Evolutionary conservation across 1,140 invertebrate genomes (phyloP).

Genomic region (Thaumetopoea pityocampa): DNA sequence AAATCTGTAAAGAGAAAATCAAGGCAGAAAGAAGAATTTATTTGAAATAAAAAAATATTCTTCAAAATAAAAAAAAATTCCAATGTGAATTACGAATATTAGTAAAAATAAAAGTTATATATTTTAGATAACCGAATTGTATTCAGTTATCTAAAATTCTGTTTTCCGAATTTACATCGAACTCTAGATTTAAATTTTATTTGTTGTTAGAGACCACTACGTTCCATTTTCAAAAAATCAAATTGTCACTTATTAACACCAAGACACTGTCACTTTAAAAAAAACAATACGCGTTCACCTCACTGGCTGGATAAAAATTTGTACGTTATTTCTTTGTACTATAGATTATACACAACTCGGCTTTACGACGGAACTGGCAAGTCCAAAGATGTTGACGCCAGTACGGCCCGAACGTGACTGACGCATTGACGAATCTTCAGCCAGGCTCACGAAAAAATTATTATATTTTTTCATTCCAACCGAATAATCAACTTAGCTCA

Average conservation of each 20-base stretch:
- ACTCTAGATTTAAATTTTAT: conserved; percentile 49
- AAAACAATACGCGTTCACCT: conserved; percentile 50
- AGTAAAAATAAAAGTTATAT: too few species aligned
- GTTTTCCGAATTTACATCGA: conserved; percentile 58
- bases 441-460: conserved; percentile 66
- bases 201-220: conserved; percentile 12
- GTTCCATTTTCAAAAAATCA: conserved; percentile 22
- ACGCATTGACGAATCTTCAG: conserved; percentile 67
- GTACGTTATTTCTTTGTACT: conserved; percentile 70
- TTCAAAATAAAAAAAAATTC: conserved; percentile 23
- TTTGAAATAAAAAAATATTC: conserved; percentile 27
- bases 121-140: conserved; percentile 58
- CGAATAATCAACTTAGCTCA: conserved; percentile 69
- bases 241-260: conserved; percentile 39
- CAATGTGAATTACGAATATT: too few species aligned
- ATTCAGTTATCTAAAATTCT: conserved; percentile 62
- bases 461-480: conserved; percentile 67
- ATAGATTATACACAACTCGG: conserved; percentile 67
- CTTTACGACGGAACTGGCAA: conserved; percentile 43
- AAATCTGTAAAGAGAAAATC: too few species aligned
- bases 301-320: conserved; percentile 64
- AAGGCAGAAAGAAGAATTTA: conserved; percentile 57
- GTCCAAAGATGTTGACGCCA: conserved; percentile 53
- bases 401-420: conserved; percentile 59
- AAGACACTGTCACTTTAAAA: conserved; percentile 56